Evolutionary conservation across 2,113 vertebrate species (phyloP), one percentile per base, ranked within the genome.

Genomic region (Rostratula benghalensis): DNA sequence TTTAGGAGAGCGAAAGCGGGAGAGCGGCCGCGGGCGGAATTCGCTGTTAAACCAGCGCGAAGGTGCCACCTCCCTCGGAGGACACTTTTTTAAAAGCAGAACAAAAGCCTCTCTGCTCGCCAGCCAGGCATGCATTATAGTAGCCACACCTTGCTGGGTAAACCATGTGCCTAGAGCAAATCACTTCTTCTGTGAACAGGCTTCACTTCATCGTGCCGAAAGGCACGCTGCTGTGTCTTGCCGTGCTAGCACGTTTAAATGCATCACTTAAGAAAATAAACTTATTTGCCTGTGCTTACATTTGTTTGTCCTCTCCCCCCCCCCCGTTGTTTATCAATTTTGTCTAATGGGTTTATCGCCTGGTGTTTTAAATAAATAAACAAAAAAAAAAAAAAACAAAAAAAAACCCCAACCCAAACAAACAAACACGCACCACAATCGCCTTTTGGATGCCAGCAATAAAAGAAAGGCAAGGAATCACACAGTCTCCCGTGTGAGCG

Each of bases 41-140:
- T 78, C 88, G 45, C 76, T 75, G 60, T 18, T 50, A 64, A 71
- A 69, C 24, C 0, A 0, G 80, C 69, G 65, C 83, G 89, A 90
- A 87, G 69, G 80, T 73, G 80, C 88, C 89, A 87, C 35, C 57
- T 92, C 67, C 17, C 6, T 81, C 86, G 59, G 86, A 82, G 90
- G 95, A 91, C 95, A 87, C 65, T 76, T 93, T 76, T 93, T 89
- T 68, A 45, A 96, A 92, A 95, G 83, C 65, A 39, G 90, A 96
- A 96, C 96, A 97, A 96, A 97, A 96, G 89, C 65, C 46, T 87
- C 83, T 51, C 63, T 91, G 88, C 93, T 88, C 95, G 97, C 94
- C 94, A 95, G 87, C 76, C 57, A 1, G 81, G 73, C 53, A 81
- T 27, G 35, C 67, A 94, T 86, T 81, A 63, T 87, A 95, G 90